Conservation (phyloP, 2,113 vertebrate genomes). For the Aldabrachelys gigantea region DNA sequence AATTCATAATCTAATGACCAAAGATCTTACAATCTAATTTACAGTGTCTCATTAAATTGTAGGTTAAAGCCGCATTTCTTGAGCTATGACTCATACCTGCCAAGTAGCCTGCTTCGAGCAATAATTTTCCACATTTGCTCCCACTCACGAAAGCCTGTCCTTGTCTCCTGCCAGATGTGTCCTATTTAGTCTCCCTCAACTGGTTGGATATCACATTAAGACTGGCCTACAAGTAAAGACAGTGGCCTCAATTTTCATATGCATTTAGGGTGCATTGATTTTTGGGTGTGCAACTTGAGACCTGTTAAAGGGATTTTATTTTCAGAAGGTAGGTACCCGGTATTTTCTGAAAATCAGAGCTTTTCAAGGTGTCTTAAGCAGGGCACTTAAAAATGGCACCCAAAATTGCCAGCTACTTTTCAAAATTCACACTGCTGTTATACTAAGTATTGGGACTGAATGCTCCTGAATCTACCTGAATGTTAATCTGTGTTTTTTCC, state of each 20-base stretch:
- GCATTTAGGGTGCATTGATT: neutral
- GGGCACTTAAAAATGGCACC: neutral
- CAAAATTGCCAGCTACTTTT: neutral
- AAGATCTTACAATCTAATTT: neutral
- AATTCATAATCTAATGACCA: neutral
- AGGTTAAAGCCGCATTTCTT: neutral
- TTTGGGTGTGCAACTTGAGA: neutral
- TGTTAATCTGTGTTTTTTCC: neutral
- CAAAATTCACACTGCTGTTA: fast-evolving
- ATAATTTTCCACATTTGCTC: neutral
- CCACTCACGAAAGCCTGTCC: neutral
- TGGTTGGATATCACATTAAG: neutral
- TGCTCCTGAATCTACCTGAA: neutral
- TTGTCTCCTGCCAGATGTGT: neutral
- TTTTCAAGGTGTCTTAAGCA: neutral
- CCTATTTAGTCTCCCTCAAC: neutral
- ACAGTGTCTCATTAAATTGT: neutral
- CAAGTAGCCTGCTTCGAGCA: neutral
- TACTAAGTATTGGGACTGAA: neutral
- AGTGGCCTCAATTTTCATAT: neutral
- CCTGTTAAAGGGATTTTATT: no score
- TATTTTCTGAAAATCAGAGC: neutral
- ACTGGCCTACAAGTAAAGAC: neutral
- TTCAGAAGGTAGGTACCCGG: neutral
- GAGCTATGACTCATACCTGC: neutral